Base-by-base conservation (phyloP, 1,140 invertebrate genomes). In the Rhagoletis pomonella region DNA sequence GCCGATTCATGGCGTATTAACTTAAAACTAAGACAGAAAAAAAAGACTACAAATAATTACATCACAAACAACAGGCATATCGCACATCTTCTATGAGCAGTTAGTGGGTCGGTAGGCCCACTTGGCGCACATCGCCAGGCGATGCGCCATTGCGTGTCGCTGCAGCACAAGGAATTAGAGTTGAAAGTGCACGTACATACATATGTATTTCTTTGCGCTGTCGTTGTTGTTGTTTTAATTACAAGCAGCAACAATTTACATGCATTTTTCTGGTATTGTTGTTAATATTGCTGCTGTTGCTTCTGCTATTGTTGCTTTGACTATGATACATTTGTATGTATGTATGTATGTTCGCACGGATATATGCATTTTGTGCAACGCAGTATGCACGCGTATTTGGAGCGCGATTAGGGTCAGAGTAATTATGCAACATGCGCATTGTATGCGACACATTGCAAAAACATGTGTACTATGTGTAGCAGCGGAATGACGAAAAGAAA, bases 401-500 rank as follows among this genome's bases (percentile, higher is more conserved):
- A 81, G 73, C 44, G 47, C 47, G 73, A 81, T 81, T 81, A 81
- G 73, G 73, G 73, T 81, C 73, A 81, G 73, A 50, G 73, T 81
- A 81, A 81, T 81, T 81, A 81, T 81, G 73, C 73, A 81, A 81
- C 73, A 81, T 81, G 73, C 73, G 44, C 69, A 55, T 47, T 77
- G 69, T 1, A 10, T n/a, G 69, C n/a, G 69, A 77, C 69, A 55
- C 69, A 77, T n/a, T 9, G n/a, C 67, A 73, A 73, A 39, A 73
- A 47, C 67, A 69, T 73, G 2, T 67, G 14, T 29, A 67, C 14
- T 4, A 10, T 67, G 12, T 67, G 39, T 10, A 67, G 29, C 4
- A 55, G 9, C 50, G 50, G 50, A 6, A 55, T 73, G 67, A 14
- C 42, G 44, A 55, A 55, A 62, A 42, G 39, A 73, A 17, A 73